A percentile compares a stretch with the other conserved stretches of the same genome.
phyloP scores from a whole-genome alignment of 2,113 vertebrate genomes.

The Thomomys bottae region DNA sequence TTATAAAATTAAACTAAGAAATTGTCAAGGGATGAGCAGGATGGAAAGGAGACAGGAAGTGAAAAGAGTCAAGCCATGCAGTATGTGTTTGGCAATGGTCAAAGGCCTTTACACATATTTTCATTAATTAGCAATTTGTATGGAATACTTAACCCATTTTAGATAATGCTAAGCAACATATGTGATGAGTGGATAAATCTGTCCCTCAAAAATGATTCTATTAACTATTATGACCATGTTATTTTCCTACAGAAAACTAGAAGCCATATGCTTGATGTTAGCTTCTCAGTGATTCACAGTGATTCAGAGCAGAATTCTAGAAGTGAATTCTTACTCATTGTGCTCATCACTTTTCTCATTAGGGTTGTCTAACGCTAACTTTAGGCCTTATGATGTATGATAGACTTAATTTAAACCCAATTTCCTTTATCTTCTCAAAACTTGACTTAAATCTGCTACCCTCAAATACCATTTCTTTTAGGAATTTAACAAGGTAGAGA shows the following conservation, averaged over 20 bases:
- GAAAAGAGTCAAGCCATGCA: neutral
- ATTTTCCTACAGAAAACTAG: constrained; percentile 36
- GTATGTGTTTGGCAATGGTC: neutral
- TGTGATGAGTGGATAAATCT: neutral
- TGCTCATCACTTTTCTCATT: neutral
- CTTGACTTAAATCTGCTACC: neutral
- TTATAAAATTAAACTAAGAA: constrained; percentile 2
- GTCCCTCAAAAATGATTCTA: neutral
- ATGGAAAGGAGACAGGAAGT: neutral
- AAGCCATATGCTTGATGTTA: neutral
- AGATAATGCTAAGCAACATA: neutral
- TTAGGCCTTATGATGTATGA: neutral
- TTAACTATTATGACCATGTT: neutral
- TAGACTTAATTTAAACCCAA: constrained; percentile 12
- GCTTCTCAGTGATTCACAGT: constrained; percentile 17
- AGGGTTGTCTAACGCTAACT: neutral
- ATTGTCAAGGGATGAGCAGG: neutral
- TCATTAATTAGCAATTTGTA: constrained; percentile 24
- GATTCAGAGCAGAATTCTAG: neutral
- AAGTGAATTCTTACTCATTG: neutral
- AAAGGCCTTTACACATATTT: neutral
- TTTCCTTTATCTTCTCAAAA: constrained; percentile 15
- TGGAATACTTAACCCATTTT: neutral
- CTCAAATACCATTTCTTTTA: constrained; percentile 30
- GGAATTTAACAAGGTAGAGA: neutral